Base-by-base conservation (phyloP, 2,113 vertebrate genomes). In the Coryphaenoides rupestris region DNA sequence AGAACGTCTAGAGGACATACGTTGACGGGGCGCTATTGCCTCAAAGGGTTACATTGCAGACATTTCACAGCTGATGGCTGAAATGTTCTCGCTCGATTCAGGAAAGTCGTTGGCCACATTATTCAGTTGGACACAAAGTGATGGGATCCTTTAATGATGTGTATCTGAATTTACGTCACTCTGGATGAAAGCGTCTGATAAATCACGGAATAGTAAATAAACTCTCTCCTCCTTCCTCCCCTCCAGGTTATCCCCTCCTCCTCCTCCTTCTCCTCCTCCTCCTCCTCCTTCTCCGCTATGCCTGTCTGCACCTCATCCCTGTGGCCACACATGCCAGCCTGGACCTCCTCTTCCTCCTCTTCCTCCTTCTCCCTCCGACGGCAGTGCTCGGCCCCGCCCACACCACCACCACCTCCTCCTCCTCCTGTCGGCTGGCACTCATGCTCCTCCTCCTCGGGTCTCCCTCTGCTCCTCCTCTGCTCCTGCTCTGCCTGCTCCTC, bases 271-370 rank as follows among this genome's bases (percentile, higher is more conserved):
- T 33, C 28, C 67, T 81, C n/a, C 67, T 81, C 81, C 86, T 84
- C 71, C 87, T 33, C 28, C 28, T 33, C 28, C 67, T 81, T 80
- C 86, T 84, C 71, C 87, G 88, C 65, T 82, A 91, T 92, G 90
- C 83, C 85, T 75, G 61, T 76, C 72, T 82, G 72, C 59, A 70
- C 74, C 77, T 58, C 68, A 69, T 80, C 62, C 59, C 66, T 24
- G 16, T 3, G 3, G 12, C 55, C 21, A 23, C 56, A 16, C 23
- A 22, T 16, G 55, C 55, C 15, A 7, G 49, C 54, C 74, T 24
- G 4, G 53, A 22, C 73, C 46, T 71, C 21, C 9, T 55, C 58
- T 21, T 60, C 40, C 58, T 68, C 13, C 66, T 62, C 46, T 56
- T 54, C 66, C 75, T 82, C 55, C 65, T 74, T 17, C 6, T 57